A percentile compares a stretch with the other conserved stretches of the same genome.
phyloP scores from a whole-genome alignment of 2,888 invertebrate genomes.

The Adineta ricciae region DNA sequence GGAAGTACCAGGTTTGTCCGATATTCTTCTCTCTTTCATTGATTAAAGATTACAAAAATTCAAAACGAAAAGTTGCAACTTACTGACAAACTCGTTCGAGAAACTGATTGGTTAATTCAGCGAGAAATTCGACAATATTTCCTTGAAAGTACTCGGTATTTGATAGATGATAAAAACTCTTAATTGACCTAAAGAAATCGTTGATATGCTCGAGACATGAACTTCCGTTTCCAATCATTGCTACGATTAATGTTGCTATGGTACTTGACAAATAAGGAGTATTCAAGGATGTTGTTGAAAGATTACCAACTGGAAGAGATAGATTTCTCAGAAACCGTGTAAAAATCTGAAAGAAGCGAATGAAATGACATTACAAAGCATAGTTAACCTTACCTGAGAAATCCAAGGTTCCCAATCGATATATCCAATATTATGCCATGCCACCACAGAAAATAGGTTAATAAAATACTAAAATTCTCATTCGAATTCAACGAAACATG shows the following conservation, averaged over 20 bases:
- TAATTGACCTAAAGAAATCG: constrained; percentile 69
- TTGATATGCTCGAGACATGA: constrained; percentile 63
- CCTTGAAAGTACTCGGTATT: constrained; percentile 62
- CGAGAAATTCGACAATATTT: neutral
- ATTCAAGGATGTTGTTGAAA: constrained; percentile 36
- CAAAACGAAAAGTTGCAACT: neutral
- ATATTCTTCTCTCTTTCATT: too few species aligned
- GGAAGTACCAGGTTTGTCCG: too few species aligned
- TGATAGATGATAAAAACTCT: constrained; percentile 78
- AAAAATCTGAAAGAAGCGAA: constrained; percentile 46
- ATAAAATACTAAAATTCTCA: constrained; percentile 57
- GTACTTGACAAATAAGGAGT: constrained; percentile 53
- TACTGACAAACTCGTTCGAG: neutral
- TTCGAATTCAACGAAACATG: constrained; percentile 34
- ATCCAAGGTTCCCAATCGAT: constrained; percentile 78
- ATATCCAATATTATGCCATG: constrained; percentile 66
- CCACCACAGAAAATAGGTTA: constrained; percentile 64
- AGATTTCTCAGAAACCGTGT: constrained; percentile 60
- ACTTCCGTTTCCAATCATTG: constrained; percentile 59
- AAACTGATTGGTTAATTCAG: neutral
- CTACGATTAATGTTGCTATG: constrained; percentile 55
- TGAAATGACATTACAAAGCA: constrained; percentile 26
- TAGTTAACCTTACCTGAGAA: constrained; percentile 51
- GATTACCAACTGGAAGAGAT: constrained; percentile 65
- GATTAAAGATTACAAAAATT: too few species aligned